Base-by-base conservation (phyloP, 2,888 invertebrate species). In the Heliothis peltigera region DNA sequence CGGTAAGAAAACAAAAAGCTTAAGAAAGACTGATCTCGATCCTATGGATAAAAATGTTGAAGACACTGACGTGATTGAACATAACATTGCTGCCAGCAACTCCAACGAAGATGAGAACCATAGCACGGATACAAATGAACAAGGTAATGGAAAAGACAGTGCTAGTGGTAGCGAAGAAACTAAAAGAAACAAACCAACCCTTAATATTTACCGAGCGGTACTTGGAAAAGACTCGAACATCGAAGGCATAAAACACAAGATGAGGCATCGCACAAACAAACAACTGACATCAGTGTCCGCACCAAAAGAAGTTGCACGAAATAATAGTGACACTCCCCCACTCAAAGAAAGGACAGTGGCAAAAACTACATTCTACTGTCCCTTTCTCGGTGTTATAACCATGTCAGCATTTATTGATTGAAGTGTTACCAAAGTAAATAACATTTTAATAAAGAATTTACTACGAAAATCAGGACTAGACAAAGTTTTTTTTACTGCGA, bases 351-450 rank as follows among this genome's bases (percentile, higher is more conserved):
- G 63, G 51, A 85, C 74, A 8, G 54, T 89, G 1, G 87, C 84
- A 0, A 82, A 71, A 56, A 87, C 89, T 0, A 84, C 89, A 0
- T 91, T 92, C 58, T 93, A 87, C 60, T 93, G 93, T 58, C 93
- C 93, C 0, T 92, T 87, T 63, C 86, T 93, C 46, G 93, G 93
- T 10, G 79, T 91, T 2, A 82, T 93, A 8, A 88, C 83, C 12
- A 89, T 92, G 89, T 76, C 81, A 2, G 69, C 83, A 1, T 83
- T 81, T 64, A 51, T 87, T 15, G 85, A 87, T 67, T 84, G 57
- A 79, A 55, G 47, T 53, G 4, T 17, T 52, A 39, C 5, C 15
- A 39, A 39, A 32, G 10, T 32, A 32, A 32, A 12, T 32, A 32
- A 39, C n/a, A 39, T 39, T 39, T 39, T 4, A n/a, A 39, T 67